Evolutionary conservation across 2,113 vertebrate genomes (phyloP).

Genomic region (Mungos mungo): DNA sequence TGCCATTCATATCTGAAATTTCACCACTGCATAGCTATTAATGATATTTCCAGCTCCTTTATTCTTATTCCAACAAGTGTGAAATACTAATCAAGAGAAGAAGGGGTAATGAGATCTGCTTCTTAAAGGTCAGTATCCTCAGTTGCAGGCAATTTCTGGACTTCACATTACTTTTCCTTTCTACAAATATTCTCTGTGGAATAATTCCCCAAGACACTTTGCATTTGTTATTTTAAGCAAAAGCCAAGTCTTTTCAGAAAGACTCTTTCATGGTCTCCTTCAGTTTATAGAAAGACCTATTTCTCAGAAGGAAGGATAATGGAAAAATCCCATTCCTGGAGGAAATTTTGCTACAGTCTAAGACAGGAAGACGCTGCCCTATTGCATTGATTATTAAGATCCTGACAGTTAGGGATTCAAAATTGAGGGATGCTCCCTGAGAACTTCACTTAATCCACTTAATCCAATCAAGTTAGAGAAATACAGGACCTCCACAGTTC

Average conservation of each 20-base stretch:
- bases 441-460: background rate
- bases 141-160: constrained; percentile 51
- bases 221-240: constrained; percentile 42
- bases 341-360: background rate
- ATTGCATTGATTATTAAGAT: constrained; percentile 3
- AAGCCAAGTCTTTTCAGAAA: constrained; percentile 36
- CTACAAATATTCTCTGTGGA: constrained; percentile 25
- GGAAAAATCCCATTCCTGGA: constrained; percentile 11
- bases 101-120: constrained; percentile 61
- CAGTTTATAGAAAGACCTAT: background rate
- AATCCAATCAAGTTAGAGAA: background rate
- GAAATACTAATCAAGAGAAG: constrained; percentile 58
- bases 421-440: background rate
- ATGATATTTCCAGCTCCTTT: background rate
- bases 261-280: background rate
- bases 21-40: background rate
- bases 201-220: constrained; percentile 54
- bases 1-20: background rate
- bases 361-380: background rate
- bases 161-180: constrained; percentile 40
- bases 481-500: background rate
- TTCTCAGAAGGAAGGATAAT: constrained; percentile 29
- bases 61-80: background rate
- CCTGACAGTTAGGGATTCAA: background rate
- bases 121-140: constrained; percentile 62